Percentiles rank a stretch among this genome's conserved stretches.
phyloP scores from a whole-genome alignment of 2,113 vertebrate species.

The Saccopteryx leptura region DNA sequence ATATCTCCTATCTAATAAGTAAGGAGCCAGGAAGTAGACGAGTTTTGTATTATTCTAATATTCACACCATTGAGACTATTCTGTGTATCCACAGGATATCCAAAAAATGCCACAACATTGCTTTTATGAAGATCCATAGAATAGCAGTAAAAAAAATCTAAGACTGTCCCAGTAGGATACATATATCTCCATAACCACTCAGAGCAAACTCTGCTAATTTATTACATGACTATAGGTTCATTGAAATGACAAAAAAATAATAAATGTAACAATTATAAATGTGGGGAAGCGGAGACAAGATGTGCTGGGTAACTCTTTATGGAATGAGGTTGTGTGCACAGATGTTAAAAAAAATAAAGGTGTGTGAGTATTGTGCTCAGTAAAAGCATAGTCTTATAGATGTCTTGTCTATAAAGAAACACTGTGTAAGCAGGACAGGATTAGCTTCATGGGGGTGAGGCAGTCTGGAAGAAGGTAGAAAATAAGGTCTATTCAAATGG shows the following conservation, averaged over 20 bases:
- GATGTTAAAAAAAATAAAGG: neutral
- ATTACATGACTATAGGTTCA: neutral
- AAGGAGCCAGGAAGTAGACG: neutral
- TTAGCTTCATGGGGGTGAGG: neutral
- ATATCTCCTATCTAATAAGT: neutral
- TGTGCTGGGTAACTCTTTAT: neutral
- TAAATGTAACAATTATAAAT: neutral
- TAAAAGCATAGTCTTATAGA: neutral
- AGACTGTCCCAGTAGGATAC: neutral
- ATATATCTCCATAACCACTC: neutral
- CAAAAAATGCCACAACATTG: neutral
- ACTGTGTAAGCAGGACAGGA: neutral
- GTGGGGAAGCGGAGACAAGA: neutral
- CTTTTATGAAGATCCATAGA: neutral
- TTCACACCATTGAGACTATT: neutral
- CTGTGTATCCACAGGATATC: neutral
- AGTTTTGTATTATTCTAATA: neutral
- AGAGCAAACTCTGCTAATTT: neutral
- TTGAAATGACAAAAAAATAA: neutral
- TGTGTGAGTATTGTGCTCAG: neutral
- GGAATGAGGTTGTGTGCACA: neutral
- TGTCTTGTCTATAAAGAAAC: neutral
- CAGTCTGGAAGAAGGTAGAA: neutral
- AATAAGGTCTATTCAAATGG: neutral
- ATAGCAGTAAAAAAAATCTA: neutral